Conservation (phyloP, 2,888 invertebrate genomes). For the Drosophila eohydei region DNA sequence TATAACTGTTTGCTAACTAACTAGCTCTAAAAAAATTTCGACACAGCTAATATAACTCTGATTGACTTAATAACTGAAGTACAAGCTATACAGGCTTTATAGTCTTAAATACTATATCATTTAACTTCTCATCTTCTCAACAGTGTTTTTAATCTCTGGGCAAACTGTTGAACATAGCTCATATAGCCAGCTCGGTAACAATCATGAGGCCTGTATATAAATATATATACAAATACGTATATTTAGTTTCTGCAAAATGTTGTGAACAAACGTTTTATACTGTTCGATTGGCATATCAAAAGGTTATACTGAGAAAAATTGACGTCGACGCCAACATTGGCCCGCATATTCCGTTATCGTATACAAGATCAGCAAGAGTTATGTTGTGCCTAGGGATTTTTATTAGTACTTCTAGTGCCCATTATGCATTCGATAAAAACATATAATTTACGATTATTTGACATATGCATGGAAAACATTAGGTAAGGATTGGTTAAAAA, state of each 20-base stretch:
- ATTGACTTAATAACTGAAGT: not conserved
- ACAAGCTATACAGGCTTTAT: not conserved
- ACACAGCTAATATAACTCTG: not conserved
- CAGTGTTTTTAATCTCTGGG: not conserved
- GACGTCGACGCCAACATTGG: not conserved
- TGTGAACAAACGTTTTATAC: constrained; percentile 15
- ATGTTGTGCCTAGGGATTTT: not conserved
- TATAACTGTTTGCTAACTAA: too few species aligned
- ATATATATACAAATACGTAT: not conserved
- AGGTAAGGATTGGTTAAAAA: not conserved
- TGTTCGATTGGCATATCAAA: constrained; percentile 37
- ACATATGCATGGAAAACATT: not conserved
- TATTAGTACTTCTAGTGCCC: constrained; percentile 15
- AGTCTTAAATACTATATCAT: not conserved
- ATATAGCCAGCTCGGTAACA: not conserved
- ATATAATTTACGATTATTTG: not conserved
- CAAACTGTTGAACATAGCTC: not conserved
- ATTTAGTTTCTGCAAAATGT: constrained; percentile 22
- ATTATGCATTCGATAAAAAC: constrained; percentile 1
- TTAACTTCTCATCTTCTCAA: not conserved
- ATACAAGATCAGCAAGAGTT: constrained; percentile 16
- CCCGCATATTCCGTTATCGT: constrained; percentile 41
- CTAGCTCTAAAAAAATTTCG: not conserved
- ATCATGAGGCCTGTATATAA: too few species aligned
- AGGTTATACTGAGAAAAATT: constrained; percentile 7